Conservation (phyloP, 1,140 invertebrate genomes). For the Chymomyza costata region DNA sequence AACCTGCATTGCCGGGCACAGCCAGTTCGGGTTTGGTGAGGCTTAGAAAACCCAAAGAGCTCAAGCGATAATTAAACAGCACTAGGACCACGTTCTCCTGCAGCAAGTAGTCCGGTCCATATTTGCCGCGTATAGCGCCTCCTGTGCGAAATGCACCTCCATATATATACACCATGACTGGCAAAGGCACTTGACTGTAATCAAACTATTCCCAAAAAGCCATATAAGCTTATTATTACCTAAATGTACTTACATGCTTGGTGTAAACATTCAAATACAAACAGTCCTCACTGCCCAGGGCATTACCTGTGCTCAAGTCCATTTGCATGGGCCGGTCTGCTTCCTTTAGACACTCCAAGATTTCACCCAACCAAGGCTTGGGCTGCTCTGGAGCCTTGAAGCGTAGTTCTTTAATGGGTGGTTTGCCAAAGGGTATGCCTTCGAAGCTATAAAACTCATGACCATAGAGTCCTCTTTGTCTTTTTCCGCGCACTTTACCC, state of each 20-base stretch:
- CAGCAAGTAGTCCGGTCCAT: constrained; percentile 80
- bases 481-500: constrained; percentile 47
- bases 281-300: constrained; percentile 54
- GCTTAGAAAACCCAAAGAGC: constrained; percentile 80
- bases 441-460: constrained; percentile 69
- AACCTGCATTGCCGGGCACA: constrained; percentile 77
- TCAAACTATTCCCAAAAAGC: constrained; percentile 34
- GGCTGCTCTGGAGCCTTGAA: constrained; percentile 78
- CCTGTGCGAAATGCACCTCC: constrained; percentile 80
- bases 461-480: constrained; percentile 35
- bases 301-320: constrained; percentile 1
- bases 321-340: constrained; percentile 30
- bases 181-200: constrained; percentile 45
- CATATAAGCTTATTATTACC: background rate
- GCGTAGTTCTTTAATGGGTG: constrained; percentile 79
- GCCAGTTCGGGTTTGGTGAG: constrained; percentile 57
- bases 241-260: constrained; percentile 46
- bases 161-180: constrained; percentile 84
- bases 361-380: constrained; percentile 75
- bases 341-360: constrained; percentile 72
- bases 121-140: constrained; percentile 67
- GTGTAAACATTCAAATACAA: constrained; percentile 53
- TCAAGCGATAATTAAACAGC: constrained; percentile 83
- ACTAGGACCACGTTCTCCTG: constrained; percentile 80
- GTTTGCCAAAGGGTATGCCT: constrained; percentile 81